Evolutionary conservation across 2,113 vertebrate genomes (phyloP).

Genomic region (Nycticryphes semicollaris): DNA sequence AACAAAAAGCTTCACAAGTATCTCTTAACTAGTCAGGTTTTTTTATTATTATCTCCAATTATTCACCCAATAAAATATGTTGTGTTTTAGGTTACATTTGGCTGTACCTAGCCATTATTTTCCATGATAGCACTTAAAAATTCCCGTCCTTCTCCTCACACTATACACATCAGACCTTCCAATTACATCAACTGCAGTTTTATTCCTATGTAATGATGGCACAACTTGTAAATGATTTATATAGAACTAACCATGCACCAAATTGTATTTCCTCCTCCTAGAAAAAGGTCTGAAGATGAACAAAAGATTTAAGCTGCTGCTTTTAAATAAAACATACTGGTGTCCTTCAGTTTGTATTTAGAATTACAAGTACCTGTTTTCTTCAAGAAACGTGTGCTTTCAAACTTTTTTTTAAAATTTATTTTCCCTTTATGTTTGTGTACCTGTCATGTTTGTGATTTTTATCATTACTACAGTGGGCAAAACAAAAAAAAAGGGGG

Average conservation of each 20-base stretch:
- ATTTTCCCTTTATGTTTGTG: neutral
- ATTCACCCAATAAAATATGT: neutral
- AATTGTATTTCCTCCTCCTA: neutral
- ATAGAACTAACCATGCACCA: neutral
- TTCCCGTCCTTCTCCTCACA: neutral
- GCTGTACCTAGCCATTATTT: neutral
- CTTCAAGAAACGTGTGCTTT: neutral
- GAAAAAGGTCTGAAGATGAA: neutral
- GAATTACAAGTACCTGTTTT: neutral
- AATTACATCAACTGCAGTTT: neutral
- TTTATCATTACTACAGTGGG: neutral
- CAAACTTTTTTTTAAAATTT: neutral
- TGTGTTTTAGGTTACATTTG: neutral
- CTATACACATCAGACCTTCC: neutral
- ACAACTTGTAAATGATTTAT: neutral
- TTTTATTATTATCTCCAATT: neutral
- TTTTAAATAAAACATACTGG: neutral
- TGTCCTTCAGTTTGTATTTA: neutral
- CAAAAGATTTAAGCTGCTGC: neutral
- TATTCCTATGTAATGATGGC: neutral
- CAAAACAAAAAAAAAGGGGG: neutral
- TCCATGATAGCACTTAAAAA: neutral
- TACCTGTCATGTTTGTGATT: neutral
- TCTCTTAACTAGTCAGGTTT: neutral
- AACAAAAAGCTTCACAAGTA: neutral